Evolutionary conservation across 2,888 invertebrate species (phyloP).

Genomic region (Diachrysia chrysitis): DNA sequence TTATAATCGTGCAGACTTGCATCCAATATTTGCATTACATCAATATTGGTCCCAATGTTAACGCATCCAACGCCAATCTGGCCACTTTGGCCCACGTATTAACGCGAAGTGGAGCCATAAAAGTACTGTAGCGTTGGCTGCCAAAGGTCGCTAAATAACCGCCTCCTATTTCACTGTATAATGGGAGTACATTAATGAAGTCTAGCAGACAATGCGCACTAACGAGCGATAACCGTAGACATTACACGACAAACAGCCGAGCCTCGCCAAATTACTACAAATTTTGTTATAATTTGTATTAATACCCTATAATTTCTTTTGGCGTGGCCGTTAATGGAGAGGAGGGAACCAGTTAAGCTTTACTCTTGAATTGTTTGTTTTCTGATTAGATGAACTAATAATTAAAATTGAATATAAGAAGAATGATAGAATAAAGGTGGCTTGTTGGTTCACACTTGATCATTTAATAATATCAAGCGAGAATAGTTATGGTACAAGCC

Average conservation of each 20-base stretch:
- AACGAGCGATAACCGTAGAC: slow-evolving; percentile 68
- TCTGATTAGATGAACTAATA: not conserved
- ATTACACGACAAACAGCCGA: slow-evolving; percentile 64
- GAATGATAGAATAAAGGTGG: too few relatives aligned
- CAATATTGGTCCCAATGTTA: not conserved
- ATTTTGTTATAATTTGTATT: slow-evolving; percentile 61
- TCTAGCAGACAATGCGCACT: slow-evolving; percentile 63
- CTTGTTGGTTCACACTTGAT: too few relatives aligned
- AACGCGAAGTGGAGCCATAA: slow-evolving; percentile 11
- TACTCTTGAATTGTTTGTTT: not conserved
- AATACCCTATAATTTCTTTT: slow-evolving; percentile 46
- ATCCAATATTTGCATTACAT: not conserved
- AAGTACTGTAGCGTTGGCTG: slow-evolving; percentile 11
- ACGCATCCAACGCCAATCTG: not conserved
- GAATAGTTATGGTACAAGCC: too few relatives aligned
- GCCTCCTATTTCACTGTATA: slow-evolving; percentile 49
- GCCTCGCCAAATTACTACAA: slow-evolving; percentile 57
- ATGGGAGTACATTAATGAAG: slow-evolving; percentile 63
- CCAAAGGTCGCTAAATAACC: slow-evolving; percentile 42
- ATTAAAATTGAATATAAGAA: too few relatives aligned
- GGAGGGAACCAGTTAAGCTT: slow-evolving; percentile 14
- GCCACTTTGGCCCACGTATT: not conserved
- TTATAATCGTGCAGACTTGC: not conserved
- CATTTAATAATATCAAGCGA: too few relatives aligned
- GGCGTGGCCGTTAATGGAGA: slow-evolving; percentile 36